phyloP scores from a whole-genome alignment of 1,140 invertebrate genomes.

The Maconellicoccus hirsutus region DNA sequence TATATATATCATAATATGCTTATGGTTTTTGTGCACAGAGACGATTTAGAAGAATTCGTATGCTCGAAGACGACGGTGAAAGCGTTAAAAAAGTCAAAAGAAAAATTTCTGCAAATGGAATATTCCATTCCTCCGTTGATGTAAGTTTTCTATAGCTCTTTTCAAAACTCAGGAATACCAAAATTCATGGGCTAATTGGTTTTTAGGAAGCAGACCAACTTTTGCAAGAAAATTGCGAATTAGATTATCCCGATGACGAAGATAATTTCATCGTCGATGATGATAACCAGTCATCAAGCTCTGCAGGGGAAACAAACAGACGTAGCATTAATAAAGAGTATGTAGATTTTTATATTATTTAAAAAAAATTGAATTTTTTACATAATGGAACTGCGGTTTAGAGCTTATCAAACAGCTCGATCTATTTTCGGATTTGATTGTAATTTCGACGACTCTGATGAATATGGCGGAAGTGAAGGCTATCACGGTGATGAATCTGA shows the following conservation, averaged over 20 bases:
- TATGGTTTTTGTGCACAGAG: conserved; percentile 43
- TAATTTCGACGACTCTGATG: conserved; percentile 90
- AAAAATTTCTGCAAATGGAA: conserved; percentile 73
- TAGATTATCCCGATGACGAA: conserved; percentile 74
- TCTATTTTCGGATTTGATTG: conserved; percentile 99
- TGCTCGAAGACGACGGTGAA: conserved; percentile 78
- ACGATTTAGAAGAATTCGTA: conserved; percentile 71
- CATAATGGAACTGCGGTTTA: conserved; percentile 32
- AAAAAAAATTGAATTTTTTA: no score
- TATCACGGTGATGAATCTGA: conserved; percentile 68
- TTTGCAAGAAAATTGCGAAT: conserved; percentile 61
- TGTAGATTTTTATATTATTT: no score
- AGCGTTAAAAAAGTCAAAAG: conserved; percentile 65
- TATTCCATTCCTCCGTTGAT: conserved; percentile 69
- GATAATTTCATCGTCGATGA: conserved; percentile 96
- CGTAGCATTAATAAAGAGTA: conserved; percentile 43
- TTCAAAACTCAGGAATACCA: background rate
- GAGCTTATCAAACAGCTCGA: conserved; percentile 91
- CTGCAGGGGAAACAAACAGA: conserved; percentile 52
- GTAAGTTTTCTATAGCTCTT: conserved; percentile 41
- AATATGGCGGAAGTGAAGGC: conserved; percentile 77
- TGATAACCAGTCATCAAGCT: conserved; percentile 80
- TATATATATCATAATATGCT: background rate
- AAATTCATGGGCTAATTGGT: conserved; percentile 45
- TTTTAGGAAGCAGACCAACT: conserved; percentile 57